Conservation (phyloP, 2,888 invertebrate species). For the Psylliodes chrysocephalus region DNA sequence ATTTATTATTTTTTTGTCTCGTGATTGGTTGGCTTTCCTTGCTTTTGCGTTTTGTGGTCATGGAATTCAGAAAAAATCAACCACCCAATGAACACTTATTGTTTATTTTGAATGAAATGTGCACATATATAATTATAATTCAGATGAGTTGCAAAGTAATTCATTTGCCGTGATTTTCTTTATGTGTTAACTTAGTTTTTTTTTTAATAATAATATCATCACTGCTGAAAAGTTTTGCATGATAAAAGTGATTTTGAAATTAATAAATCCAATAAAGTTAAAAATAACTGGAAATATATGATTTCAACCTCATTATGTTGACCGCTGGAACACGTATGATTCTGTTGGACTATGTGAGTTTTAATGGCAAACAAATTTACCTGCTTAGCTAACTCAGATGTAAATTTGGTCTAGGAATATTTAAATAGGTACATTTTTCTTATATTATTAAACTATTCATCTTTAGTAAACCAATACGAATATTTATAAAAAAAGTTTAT, state of each 20-base stretch:
- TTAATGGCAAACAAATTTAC: background rate
- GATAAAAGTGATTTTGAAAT: too few relatives aligned
- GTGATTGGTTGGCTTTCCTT: slow-evolving; percentile 60
- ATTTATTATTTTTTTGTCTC: slow-evolving; percentile 46
- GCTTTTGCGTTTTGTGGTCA: slow-evolving; percentile 57
- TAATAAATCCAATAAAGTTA: too few relatives aligned
- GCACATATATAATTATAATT: background rate
- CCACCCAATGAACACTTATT: slow-evolving; percentile 12
- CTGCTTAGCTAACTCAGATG: slow-evolving; percentile 12
- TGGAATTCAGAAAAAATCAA: slow-evolving; percentile 48
- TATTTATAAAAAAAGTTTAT: too few relatives aligned
- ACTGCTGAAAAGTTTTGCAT: too few relatives aligned
- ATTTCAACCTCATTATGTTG: background rate
- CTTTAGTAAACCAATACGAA: slow-evolving; percentile 1
- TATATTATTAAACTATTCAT: slow-evolving; percentile 1
- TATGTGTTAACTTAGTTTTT: too few relatives aligned
- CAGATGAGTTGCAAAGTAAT: too few relatives aligned
- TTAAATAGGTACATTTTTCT: slow-evolving; percentile 2
- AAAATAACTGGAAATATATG: background rate
- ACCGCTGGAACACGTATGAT: background rate
- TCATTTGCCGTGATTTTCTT: too few relatives aligned
- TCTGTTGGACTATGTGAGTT: slow-evolving; percentile 18
- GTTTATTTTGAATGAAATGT: slow-evolving; percentile 2
- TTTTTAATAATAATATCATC: too few relatives aligned
- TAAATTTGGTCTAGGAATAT: slow-evolving; percentile 11